These are phyloP conservation scores for Heteronetta atricapilla DNA, from an alignment of 2,113 vertebrate species.

Conservation along the genomic window DNA sequence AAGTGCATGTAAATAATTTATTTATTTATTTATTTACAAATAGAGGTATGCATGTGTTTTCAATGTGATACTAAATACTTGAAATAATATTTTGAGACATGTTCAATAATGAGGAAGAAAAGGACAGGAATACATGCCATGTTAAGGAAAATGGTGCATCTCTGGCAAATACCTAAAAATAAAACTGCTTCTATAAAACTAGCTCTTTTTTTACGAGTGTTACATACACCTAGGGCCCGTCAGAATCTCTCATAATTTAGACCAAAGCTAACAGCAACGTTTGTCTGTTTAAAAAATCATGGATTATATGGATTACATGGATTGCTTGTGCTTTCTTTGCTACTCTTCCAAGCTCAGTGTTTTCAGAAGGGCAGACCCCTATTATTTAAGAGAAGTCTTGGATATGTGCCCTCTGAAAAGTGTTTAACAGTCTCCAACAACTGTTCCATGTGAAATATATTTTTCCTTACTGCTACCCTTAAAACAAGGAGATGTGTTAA, in stretches of 20 bases:
- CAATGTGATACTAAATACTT: not conserved
- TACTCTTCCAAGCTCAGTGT: fast-evolving
- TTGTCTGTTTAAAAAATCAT: not conserved
- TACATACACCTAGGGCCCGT: not conserved
- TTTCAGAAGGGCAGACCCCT: not conserved
- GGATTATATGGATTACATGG: too few relatives aligned
- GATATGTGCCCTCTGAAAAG: not conserved
- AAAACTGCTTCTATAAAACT: not conserved
- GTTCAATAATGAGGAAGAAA: not conserved
- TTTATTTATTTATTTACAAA: not conserved
- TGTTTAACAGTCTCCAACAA: not conserved
- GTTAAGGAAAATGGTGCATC: fast-evolving
- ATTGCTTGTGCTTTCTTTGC: not conserved
- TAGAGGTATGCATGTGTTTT: not conserved
- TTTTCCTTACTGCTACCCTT: not conserved
- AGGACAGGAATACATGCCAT: not conserved
- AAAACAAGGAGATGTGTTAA: not conserved
- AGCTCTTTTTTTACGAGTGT: not conserved
- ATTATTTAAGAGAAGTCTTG: not conserved
- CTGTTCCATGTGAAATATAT: not conserved
- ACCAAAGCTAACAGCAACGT: not conserved
- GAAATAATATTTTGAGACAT: not conserved
- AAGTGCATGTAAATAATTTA: not conserved
- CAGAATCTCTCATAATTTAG: not conserved
- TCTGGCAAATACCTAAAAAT: not conserved